phyloP scores from a whole-genome alignment of 1,140 invertebrate species.

The Drosophila neocordata region DNA sequence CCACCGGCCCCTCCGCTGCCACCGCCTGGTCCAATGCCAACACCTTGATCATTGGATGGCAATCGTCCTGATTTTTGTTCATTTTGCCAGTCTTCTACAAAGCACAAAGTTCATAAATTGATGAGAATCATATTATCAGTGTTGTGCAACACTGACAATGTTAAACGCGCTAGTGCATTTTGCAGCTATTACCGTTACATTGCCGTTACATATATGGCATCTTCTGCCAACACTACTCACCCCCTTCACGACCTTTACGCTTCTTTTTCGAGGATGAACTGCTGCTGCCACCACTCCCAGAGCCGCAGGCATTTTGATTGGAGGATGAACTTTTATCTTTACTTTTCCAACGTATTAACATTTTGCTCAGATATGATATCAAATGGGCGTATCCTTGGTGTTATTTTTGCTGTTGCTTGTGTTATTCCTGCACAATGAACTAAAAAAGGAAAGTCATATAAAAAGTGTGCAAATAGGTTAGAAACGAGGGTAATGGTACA shows the following conservation, averaged over 20 bases:
- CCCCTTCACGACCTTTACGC: slow-evolving; percentile 85
- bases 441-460: neutral
- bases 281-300: slow-evolving; percentile 44
- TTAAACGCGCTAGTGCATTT: neutral
- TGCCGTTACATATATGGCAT: neutral
- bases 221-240: slow-evolving; percentile 38
- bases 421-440: neutral
- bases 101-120: slow-evolving; percentile 3
- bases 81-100: slow-evolving; percentile 83
- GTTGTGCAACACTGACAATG: neutral
- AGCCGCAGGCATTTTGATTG: slow-evolving; percentile 60
- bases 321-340: slow-evolving; percentile 85
- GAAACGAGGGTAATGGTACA: no score
- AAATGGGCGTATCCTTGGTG: neutral
- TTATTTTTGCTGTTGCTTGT: neutral
- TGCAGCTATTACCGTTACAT: neutral
- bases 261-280: slow-evolving; percentile 84
- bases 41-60: slow-evolving; percentile 56
- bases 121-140: neutral
- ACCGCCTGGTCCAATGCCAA: neutral
- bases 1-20: neutral
- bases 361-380: slow-evolving; percentile 48
- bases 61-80: slow-evolving; percentile 74
- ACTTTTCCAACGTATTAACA: slow-evolving; percentile 85
- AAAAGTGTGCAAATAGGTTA: no score